Percentiles rank a stretch among this genome's conserved stretches.
Evolutionary conservation across 1,140 invertebrate genomes (phyloP).

Genomic region (Drosophila ananassae): DNA sequence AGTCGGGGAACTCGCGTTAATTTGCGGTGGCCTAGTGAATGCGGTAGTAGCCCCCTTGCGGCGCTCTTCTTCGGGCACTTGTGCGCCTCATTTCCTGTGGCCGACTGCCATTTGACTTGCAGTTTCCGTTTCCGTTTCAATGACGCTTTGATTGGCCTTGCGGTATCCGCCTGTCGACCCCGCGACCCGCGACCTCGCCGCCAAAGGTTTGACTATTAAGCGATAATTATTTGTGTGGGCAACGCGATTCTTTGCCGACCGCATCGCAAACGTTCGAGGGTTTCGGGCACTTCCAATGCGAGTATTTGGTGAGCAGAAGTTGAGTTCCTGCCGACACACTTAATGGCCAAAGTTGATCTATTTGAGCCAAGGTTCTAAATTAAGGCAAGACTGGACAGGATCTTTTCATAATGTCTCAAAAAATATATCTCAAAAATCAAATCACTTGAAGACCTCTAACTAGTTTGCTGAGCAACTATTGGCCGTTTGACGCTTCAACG

Average conservation of each 20-base stretch:
- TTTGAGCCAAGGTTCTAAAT: background rate
- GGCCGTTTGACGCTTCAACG: slow-evolving; percentile 16
- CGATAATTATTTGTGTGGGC: slow-evolving; percentile 69
- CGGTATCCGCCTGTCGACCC: slow-evolving; percentile 50
- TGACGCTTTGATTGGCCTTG: slow-evolving; percentile 80
- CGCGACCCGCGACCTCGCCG: background rate
- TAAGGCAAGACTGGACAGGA: slow-evolving; percentile 7
- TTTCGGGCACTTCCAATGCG: slow-evolving; percentile 29
- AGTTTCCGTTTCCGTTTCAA: slow-evolving; percentile 81
- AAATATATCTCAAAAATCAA: background rate
- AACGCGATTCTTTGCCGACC: slow-evolving; percentile 41
- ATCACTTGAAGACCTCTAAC: slow-evolving; percentile 16
- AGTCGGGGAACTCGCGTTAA: slow-evolving; percentile 54
- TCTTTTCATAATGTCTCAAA: background rate
- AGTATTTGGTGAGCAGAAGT: slow-evolving; percentile 10
- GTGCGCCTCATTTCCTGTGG: slow-evolving; percentile 76
- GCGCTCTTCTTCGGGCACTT: slow-evolving; percentile 35
- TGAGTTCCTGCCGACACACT: slow-evolving; percentile 13
- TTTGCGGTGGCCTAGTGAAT: slow-evolving; percentile 59
- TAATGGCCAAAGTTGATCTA: slow-evolving; percentile 15
- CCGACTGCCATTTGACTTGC: slow-evolving; percentile 78
- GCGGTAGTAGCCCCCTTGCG: slow-evolving; percentile 14
- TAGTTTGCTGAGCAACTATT: slow-evolving; percentile 29
- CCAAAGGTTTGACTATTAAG: slow-evolving; percentile 45
- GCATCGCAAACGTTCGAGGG: slow-evolving; percentile 54